Conservation (phyloP, 1,140 invertebrate species). For the Periplaneta americana region DNA sequence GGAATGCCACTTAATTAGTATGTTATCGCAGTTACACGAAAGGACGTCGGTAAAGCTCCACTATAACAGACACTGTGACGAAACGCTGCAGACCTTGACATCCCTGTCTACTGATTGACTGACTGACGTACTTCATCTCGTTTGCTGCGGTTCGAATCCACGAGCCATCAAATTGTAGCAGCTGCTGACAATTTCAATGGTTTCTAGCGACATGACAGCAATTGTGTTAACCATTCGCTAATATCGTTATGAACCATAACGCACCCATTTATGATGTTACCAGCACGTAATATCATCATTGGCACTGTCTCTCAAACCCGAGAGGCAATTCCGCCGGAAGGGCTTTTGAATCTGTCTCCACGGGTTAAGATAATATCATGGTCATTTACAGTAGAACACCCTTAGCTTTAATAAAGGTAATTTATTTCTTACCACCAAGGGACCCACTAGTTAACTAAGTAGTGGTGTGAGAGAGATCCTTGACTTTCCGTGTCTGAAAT, state of each 20-base stretch:
- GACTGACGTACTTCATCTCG: neutral
- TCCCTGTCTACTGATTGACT: neutral
- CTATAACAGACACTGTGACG: no score
- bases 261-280: neutral
- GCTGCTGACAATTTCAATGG: neutral
- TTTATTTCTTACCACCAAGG: neutral
- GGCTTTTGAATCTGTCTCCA: neutral
- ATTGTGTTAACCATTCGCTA: neutral
- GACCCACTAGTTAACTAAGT: neutral
- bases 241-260: neutral
- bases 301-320: neutral
- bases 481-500: neutral
- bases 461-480: neutral
- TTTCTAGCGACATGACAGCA: neutral
- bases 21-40: no score
- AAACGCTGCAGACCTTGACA: neutral
- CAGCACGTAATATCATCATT: neutral
- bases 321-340: neutral
- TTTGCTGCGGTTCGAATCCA: neutral
- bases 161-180: neutral
- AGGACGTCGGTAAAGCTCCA: no score
- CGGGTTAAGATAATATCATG: neutral
- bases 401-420: neutral
- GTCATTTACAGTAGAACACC: neutral
- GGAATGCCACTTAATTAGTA: no score